These are phyloP conservation scores for Drosophila pachea DNA, from an alignment of 1,140 invertebrate genomes.

Conservation along the genomic window DNA sequence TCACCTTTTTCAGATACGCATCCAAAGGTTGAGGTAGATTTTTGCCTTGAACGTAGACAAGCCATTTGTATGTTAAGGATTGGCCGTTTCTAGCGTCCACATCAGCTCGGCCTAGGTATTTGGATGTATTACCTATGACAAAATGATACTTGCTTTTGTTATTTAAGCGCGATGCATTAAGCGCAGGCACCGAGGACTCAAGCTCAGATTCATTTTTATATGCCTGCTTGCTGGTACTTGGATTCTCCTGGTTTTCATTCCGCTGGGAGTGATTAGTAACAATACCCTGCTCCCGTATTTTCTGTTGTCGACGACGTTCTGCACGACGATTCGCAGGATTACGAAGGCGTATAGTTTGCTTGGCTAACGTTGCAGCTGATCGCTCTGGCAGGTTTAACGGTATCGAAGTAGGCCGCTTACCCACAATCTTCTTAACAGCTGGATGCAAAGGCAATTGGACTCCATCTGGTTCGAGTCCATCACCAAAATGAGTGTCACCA, in stretches of 20 bases:
- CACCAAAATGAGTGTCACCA: slow-evolving; percentile 47
- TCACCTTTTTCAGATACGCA: slow-evolving; percentile 84
- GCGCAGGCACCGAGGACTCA: slow-evolving; percentile 21
- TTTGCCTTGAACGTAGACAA: slow-evolving; percentile 87
- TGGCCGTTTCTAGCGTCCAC: slow-evolving; percentile 68
- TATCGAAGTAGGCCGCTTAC: slow-evolving; percentile 79
- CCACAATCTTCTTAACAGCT: slow-evolving; percentile 84
- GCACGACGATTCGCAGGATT: slow-evolving; percentile 49
- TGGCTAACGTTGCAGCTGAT: slow-evolving; percentile 79
- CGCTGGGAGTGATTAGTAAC: slow-evolving; percentile 69
- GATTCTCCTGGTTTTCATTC: slow-evolving; percentile 43
- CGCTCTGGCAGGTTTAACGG: slow-evolving; percentile 79
- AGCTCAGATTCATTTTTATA: slow-evolving; percentile 51
- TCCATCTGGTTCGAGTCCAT: slow-evolving; percentile 30
- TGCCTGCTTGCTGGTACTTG: slow-evolving; percentile 60
- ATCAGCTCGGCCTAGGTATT: slow-evolving; percentile 84
- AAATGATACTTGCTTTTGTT: slow-evolving; percentile 79
- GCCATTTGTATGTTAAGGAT: slow-evolving; percentile 92
- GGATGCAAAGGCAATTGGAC: slow-evolving; percentile 85
- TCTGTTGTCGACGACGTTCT: slow-evolving; percentile 48
- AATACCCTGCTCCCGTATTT: slow-evolving; percentile 62
- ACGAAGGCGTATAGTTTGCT: slow-evolving; percentile 71
- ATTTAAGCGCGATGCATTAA: slow-evolving; percentile 63
- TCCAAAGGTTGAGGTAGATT: slow-evolving; percentile 81
- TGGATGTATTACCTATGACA: slow-evolving; percentile 91